These are phyloP conservation scores for Galeruca laticollis DNA, from an alignment of 2,888 invertebrate species.

Conservation along the genomic window DNA sequence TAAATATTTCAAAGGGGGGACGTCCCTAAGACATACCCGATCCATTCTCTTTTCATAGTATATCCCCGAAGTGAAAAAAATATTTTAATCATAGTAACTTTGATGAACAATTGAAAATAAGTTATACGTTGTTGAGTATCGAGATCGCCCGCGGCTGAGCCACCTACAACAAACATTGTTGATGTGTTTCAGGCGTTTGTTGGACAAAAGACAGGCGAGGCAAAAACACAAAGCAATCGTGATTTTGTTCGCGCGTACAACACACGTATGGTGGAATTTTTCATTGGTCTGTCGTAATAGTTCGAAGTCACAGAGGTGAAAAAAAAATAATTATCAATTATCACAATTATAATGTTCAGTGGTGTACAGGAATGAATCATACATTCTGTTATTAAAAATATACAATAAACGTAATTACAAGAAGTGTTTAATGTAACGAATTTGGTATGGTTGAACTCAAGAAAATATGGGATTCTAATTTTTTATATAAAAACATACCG, in stretches of 20 bases:
- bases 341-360: background rate
- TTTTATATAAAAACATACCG: too few species aligned
- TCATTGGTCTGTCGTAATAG: slow-evolving; percentile 13
- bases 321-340: background rate
- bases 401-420: too few species aligned
- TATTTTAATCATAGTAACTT: slow-evolving; percentile 52
- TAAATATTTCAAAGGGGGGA: slow-evolving; percentile 24
- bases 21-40: slow-evolving; percentile 28
- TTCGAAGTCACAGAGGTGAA: background rate
- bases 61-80: slow-evolving; percentile 42
- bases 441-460: too few species aligned
- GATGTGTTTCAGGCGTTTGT: slow-evolving; percentile 56
- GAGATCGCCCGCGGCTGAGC: slow-evolving; percentile 54
- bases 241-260: slow-evolving; percentile 62
- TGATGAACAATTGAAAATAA: slow-evolving; percentile 55
- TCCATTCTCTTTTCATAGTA: slow-evolving; percentile 38
- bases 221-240: slow-evolving; percentile 61
- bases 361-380: background rate
- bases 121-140: slow-evolving; percentile 51
- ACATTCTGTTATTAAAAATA: too few species aligned
- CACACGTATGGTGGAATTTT: slow-evolving; percentile 29
- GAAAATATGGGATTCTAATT: too few species aligned
- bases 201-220: slow-evolving; percentile 60
- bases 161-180: slow-evolving; percentile 63
- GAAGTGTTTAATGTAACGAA: too few species aligned